These are phyloP conservation scores for Halcyon chelicuti DNA, from an alignment of 2,797 vertebrate genomes.

Conservation along the genomic window DNA sequence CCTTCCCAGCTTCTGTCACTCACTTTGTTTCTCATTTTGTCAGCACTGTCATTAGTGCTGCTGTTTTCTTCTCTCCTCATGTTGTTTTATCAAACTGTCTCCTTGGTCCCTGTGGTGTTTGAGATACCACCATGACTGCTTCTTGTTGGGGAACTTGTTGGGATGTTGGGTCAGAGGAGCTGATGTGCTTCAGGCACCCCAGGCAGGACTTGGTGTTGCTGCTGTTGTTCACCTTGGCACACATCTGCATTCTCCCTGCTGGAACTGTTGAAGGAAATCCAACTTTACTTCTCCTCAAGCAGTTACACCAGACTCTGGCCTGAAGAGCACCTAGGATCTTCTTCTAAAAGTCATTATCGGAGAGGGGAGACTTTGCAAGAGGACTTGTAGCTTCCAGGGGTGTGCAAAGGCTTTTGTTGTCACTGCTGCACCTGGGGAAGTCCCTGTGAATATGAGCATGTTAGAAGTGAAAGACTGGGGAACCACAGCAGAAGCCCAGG, in stretches of 20 bases:
- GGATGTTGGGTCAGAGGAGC: background rate
- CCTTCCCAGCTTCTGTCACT: too few relatives aligned
- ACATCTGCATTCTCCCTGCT: background rate
- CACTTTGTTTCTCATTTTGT: too few relatives aligned
- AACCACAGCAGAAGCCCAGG: background rate
- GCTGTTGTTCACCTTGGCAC: background rate
- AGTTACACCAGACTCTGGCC: background rate
- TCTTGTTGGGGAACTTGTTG: fast-evolving
- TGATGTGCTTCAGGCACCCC: fast-evolving
- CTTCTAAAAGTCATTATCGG: background rate
- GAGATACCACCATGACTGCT: fast-evolving
- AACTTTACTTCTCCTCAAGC: background rate
- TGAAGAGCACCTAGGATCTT: too few relatives aligned
- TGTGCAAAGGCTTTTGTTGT: background rate
- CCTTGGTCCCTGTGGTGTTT: background rate
- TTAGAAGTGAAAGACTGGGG: background rate
- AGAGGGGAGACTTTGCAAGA: background rate
- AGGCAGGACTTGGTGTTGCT: background rate
- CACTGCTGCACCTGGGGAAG: background rate
- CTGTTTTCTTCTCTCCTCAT: too few relatives aligned
- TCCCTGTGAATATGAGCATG: background rate
- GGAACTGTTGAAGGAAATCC: background rate
- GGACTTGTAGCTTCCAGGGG: background rate
- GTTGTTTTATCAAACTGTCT: too few relatives aligned
- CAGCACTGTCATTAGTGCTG: too few relatives aligned